Base-by-base conservation (phyloP, 2,797 vertebrate genomes). In the Sebastes diaconus region DNA sequence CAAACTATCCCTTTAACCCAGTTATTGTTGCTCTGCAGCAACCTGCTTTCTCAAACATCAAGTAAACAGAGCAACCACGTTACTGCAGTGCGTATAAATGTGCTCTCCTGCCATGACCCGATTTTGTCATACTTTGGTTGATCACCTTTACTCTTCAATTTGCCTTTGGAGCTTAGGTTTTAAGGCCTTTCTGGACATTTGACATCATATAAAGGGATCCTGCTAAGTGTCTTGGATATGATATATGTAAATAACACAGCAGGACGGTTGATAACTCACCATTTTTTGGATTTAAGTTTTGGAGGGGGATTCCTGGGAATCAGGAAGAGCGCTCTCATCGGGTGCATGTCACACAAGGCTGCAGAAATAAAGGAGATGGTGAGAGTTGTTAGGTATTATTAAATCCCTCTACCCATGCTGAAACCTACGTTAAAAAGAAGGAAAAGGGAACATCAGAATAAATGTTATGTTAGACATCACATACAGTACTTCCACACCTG, bases 261-360 rank as follows among this genome's bases (percentile, higher is more conserved):
- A 67, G 27, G 6, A 32, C 14, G 13, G 22, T 36, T 65, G 13
- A 55, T 39, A 76, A 92, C 95, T 96, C 92, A 98, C 97, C 97
- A 99, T 93, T 99, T 99, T 93, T 98, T 98, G 80, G 97, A 98
- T 90, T 98, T 98, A 61, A 98, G 97, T 93, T 97, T 97, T 2
- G 97, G 97, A 60, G 97, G 97, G 12, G 97, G 97, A 75, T 99
- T 99, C 90, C 97, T 96, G 34, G 97, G 97, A 86, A 98, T 98
- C 79, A 98, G 96, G 94, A 99, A 99, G 72, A 99, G 96, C 5
- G 97, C 97, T 85, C 97, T 96, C 97, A 99, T 99, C 18, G 97
- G 97, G 71, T 99, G 97, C 97, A 99, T 99, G 91, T 99, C 97
- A 83, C 97, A 98, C 87, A 98, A 91, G 22, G 97, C 97, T 98